phyloP scores from a whole-genome alignment of 2,113 vertebrate genomes.

The Myrmecophaga tridactyla region DNA sequence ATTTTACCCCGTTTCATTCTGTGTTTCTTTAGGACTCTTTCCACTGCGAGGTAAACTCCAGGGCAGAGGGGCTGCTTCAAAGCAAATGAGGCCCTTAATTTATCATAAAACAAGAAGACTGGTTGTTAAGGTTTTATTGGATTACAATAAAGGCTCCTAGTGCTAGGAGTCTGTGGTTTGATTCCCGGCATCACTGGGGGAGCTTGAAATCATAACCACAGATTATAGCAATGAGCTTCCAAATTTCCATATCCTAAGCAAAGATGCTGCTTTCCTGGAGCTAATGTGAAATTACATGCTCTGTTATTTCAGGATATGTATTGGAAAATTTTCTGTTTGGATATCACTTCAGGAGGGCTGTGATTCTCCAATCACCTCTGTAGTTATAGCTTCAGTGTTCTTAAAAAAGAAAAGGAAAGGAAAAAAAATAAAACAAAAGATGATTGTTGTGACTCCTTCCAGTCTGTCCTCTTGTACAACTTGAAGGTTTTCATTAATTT shows the following conservation, averaged over 20 bases:
- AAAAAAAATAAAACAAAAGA: background rate
- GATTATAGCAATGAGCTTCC: conserved; percentile 83
- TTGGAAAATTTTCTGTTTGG: conserved; percentile 63
- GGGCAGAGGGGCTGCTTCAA: conserved; percentile 78
- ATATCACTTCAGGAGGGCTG: conserved; percentile 61
- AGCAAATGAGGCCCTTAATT: conserved; percentile 81
- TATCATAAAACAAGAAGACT: conserved; percentile 77
- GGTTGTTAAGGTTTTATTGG: conserved; percentile 83
- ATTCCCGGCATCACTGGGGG: conserved; percentile 82
- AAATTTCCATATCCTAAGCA: conserved; percentile 78
- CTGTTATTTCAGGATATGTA: conserved; percentile 49
- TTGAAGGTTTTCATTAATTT: conserved; percentile 5
- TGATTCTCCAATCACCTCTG: conserved; percentile 57
- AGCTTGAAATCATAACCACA: conserved; percentile 82
- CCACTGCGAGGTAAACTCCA: conserved; percentile 68
- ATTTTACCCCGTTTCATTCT: background rate
- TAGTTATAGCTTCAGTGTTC: background rate
- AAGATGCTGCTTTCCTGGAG: conserved; percentile 70
- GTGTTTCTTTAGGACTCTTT: conserved; percentile 59
- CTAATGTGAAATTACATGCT: conserved; percentile 64
- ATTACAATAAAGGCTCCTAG: conserved; percentile 82
- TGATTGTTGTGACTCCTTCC: background rate
- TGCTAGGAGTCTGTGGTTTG: conserved; percentile 79
- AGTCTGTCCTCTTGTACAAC: background rate
- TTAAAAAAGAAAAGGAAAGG: background rate